Percentiles rank a stretch among this genome's conserved stretches.
phyloP scores from a whole-genome alignment of 2,113 vertebrate species.

The zebrafish (Danio rerio) region GRCz12tu NC_133188.1:11561001-11561500 shows the following conservation, averaged over 20 bases:
- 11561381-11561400: slow-evolving; percentile 32
- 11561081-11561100: slow-evolving; percentile 36
- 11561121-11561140: slow-evolving; percentile 22
- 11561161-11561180: background rate
- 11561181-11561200: background rate
- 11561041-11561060: slow-evolving; percentile 3
- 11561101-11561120: slow-evolving; percentile 28
- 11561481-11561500: slow-evolving; percentile 1
- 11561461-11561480: background rate
- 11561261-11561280: background rate
- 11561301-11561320: slow-evolving; percentile 11
- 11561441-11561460: slow-evolving; percentile 1
- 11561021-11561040: background rate
- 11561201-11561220: background rate
- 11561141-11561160: slow-evolving; percentile 17
- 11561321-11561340: slow-evolving; percentile 5
- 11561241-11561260: background rate
- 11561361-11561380: slow-evolving; percentile 13
- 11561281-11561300: slow-evolving; percentile 4
- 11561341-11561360: slow-evolving; percentile 21
- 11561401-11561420: slow-evolving; percentile 36
- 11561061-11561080: slow-evolving; percentile 38
- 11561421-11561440: slow-evolving; percentile 13
- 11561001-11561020: background rate
- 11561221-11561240: background rate